Conservation (phyloP, 2,888 invertebrate species). For the Panopea generosa region DNA sequence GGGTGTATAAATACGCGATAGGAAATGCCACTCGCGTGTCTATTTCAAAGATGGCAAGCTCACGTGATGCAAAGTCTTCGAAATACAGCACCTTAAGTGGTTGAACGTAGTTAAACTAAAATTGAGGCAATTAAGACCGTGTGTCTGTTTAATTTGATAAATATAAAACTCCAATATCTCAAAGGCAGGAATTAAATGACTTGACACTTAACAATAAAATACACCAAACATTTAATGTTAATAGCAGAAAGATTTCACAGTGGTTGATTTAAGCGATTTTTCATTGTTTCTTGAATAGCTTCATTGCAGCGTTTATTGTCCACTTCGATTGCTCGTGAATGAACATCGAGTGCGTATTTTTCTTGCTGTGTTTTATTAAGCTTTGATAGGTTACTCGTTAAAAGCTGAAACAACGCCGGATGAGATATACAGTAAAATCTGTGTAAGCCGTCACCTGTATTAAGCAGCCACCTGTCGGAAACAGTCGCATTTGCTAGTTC, state of each 20-base stretch:
- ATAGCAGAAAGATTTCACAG: constrained; percentile 20
- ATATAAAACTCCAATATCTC: constrained; percentile 36
- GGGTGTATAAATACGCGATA: constrained; percentile 49
- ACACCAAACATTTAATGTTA: background rate
- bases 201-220: constrained; percentile 11
- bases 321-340: background rate
- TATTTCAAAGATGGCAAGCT: constrained; percentile 23
- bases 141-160: constrained; percentile 44
- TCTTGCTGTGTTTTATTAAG: too few species aligned
- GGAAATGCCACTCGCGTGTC: constrained; percentile 45
- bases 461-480: too few species aligned
- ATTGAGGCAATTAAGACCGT: constrained; percentile 11
- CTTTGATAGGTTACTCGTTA: too few species aligned
- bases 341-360: constrained; percentile 3
- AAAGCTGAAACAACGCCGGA: too few species aligned
- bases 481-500: too few species aligned
- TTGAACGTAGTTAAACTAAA: constrained; percentile 10
- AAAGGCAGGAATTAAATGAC: constrained; percentile 6
- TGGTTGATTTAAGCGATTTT: constrained; percentile 18
- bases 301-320: too few species aligned
- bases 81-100: constrained; percentile 24
- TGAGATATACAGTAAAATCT: too few species aligned
- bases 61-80: constrained; percentile 6
- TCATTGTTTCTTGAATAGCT: constrained; percentile 6
- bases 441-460: too few species aligned